These are phyloP conservation scores for Nerophis lumbriciformis DNA, from an alignment of 2,113 vertebrate genomes.

Conservation along the genomic window DNA sequence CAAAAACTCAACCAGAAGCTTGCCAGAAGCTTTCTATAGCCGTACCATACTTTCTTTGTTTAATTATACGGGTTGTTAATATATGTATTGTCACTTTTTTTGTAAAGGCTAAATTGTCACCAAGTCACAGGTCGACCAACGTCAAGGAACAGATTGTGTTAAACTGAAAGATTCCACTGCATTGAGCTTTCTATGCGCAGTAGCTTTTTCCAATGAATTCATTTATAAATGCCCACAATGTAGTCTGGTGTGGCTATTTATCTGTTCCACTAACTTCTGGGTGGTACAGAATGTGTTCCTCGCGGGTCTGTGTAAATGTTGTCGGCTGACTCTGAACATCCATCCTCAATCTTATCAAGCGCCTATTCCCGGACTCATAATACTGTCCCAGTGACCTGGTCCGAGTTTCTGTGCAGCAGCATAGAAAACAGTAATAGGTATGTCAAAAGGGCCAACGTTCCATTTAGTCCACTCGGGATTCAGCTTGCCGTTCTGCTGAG, in stretches of 20 bases:
- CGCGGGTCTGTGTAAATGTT: slow-evolving; percentile 10
- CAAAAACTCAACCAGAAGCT: too few species aligned
- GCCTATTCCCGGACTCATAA: slow-evolving; percentile 14
- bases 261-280: slow-evolving; percentile 4
- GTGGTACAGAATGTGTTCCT: background rate
- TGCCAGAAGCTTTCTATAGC: too few species aligned
- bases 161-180: too few species aligned
- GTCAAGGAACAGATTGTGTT: too few species aligned
- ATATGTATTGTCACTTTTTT: too few species aligned
- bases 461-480: slow-evolving; percentile 33
- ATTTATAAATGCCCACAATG: background rate
- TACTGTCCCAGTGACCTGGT: background rate
- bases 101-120: too few species aligned
- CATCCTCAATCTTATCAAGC: slow-evolving; percentile 10
- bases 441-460: slow-evolving; percentile 30
- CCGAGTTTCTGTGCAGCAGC: background rate
- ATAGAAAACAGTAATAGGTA: slow-evolving; percentile 29
- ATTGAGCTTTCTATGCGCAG: background rate
- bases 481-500: slow-evolving; percentile 12
- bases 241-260: slow-evolving; percentile 4
- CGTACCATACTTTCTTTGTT: too few species aligned
- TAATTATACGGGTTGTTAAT: too few species aligned
- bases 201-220: slow-evolving; percentile 1
- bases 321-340: slow-evolving; percentile 12
- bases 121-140: too few species aligned